Base-by-base conservation (phyloP, 1,140 invertebrate genomes). In the Rhopalosiphum padi region DNA sequence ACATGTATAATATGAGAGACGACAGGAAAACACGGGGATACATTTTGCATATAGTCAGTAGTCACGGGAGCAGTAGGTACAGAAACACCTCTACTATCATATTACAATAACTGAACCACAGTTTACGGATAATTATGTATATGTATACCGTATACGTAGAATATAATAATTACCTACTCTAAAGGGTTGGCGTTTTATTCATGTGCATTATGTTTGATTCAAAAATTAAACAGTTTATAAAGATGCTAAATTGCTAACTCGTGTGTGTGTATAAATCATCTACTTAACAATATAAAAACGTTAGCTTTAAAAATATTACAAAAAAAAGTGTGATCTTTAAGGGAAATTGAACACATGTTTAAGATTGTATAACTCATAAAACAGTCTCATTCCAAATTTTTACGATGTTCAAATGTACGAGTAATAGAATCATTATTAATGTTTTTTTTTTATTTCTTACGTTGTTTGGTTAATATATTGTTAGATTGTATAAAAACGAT, bases 401-500 rank as follows among this genome's bases (percentile, higher is more conserved):
- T 85, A 85, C 83, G 37, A 85, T 85, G 37, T 25, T 83, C 21
- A 83, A 37, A 37, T 85, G 23, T 51, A 51, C 48, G 15, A 51
- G 48, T 85, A 25, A 77, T 41, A 85, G 83, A 85, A 85, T 43
- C 83, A 85, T 85, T 77, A n/a, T 21, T 77, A n/a, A 77, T 77
- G 60, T 77, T 77, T n/a, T 68, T 68, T 51, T 51, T 18, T 51
- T 77, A n/a, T n/a, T 77, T 77, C 60, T 77, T 77, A 35, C 30
- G 60, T 77, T 77, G 60, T 77, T 77, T 77, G 4, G 30, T 77
- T 77, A 77, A 77, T 77, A 77, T 30, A 77, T 21, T n/a, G 60
- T 77, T 77, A 77, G 60, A 77, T 77, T n/a, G 60, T 77, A 77
- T n/a, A 77, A 77, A 77, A 77, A 77, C 60, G 30, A n/a, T 77